phyloP scores from a whole-genome alignment of 2,797 vertebrate species.

The Enteromius trimaculatus region DNA sequence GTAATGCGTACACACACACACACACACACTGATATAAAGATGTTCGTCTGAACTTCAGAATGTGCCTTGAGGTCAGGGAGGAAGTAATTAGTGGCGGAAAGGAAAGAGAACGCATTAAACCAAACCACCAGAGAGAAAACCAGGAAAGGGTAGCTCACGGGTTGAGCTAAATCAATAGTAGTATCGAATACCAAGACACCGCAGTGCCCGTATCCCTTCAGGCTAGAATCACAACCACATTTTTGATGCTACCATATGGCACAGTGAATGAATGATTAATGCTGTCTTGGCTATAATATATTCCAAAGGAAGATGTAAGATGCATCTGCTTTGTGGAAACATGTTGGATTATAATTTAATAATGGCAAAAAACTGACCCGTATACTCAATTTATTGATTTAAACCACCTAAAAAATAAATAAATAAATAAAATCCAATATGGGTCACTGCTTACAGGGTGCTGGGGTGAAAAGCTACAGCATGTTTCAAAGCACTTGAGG shows the following conservation, averaged over 20 bases:
- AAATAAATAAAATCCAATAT: conserved; percentile 1
- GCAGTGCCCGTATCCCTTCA: conserved; percentile 16
- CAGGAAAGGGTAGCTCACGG: conserved; percentile 29
- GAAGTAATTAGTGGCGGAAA: conserved; percentile 42
- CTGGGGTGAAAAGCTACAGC: background rate
- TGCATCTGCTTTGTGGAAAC: background rate
- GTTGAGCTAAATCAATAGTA: conserved; percentile 47
- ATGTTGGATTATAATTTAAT: background rate
- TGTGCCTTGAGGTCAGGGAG: conserved; percentile 38
- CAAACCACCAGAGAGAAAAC: conserved; percentile 14
- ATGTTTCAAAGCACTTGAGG: conserved; percentile 26
- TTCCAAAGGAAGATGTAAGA: background rate
- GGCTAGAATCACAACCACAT: conserved; percentile 24
- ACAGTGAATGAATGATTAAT: background rate
- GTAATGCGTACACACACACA: conserved; percentile 4
- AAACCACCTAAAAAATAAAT: background rate
- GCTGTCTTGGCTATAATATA: background rate
- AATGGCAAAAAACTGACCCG: background rate
- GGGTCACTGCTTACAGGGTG: conserved; percentile 8
- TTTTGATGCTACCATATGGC: conserved; percentile 19
- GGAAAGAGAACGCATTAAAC: conserved; percentile 25
- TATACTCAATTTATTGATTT: conserved; percentile 15
- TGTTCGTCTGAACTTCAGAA: background rate
- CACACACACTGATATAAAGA: conserved; percentile 3
- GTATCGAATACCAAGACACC: background rate